Conservation (phyloP, 2,888 invertebrate genomes). For the Brachypalpus laphriformis region DNA sequence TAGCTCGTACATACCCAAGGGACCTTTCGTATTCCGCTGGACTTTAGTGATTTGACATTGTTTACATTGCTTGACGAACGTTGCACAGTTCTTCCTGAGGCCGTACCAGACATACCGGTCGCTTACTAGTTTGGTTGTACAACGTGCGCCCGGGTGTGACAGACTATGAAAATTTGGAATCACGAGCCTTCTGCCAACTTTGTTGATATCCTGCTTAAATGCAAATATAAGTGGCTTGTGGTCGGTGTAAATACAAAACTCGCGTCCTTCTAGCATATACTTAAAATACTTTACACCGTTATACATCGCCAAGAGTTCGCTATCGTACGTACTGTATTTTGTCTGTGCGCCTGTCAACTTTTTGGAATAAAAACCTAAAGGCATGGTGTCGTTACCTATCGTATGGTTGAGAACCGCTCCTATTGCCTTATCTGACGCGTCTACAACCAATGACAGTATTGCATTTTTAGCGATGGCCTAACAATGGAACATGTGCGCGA, state of each 20-base stretch:
- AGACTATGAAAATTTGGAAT: no score
- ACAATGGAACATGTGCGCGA: neutral
- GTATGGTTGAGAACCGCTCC: neutral
- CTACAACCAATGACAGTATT: neutral
- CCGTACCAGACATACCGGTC: neutral
- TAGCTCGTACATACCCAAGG: no score
- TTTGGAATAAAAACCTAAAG: neutral
- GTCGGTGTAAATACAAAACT: no score
- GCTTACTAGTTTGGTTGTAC: neutral
- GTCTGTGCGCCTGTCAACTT: neutral
- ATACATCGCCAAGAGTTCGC: neutral
- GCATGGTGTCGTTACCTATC: neutral
- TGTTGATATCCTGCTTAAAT: neutral
- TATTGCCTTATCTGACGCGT: neutral
- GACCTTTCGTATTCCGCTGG: no score
- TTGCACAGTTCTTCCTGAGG: slow-evolving; percentile 1
- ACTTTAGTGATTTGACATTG: neutral
- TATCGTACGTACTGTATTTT: neutral
- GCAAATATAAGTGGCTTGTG: no score
- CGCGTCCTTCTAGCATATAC: no score
- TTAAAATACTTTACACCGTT: no score
- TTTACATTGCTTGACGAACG: neutral
- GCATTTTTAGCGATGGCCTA: neutral
- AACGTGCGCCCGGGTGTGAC: no score
- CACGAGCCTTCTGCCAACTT: neutral